Evolutionary conservation across 2,888 invertebrate genomes (phyloP).

Genomic region (Heliconius hortense): DNA sequence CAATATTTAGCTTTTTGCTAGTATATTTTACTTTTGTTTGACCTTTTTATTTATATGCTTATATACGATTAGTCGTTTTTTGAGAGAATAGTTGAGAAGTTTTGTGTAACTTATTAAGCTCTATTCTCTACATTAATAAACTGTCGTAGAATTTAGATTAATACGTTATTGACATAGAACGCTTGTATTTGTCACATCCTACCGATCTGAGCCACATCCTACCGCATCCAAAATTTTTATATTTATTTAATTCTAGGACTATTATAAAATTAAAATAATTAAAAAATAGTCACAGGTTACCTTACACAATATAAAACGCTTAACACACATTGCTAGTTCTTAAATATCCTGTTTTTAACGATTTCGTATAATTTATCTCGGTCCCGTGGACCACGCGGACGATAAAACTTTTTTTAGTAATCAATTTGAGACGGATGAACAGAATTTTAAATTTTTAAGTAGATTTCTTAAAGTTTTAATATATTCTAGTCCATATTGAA

Average conservation of each 20-base stretch:
- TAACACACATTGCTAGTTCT: conserved; percentile 25
- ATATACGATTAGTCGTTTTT: too few species aligned
- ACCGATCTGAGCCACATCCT: background rate
- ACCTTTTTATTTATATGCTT: background rate
- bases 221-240: too few species aligned
- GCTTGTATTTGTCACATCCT: background rate
- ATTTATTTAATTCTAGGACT: too few species aligned
- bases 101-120: background rate
- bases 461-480: conserved; percentile 3
- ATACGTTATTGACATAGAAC: background rate
- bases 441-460: conserved; percentile 16
- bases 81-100: too few species aligned
- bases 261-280: too few species aligned
- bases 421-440: conserved; percentile 22
- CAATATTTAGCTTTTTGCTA: background rate
- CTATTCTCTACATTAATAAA: background rate
- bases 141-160: background rate
- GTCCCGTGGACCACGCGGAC: conserved; percentile 22
- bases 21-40: background rate
- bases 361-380: conserved; percentile 26
- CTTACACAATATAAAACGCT: conserved; percentile 14
- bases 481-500: background rate
- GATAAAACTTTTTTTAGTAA: conserved; percentile 24
- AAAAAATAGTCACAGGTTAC: background rate
- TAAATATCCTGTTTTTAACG: conserved; percentile 26